phyloP scores from a whole-genome alignment of 2,113 vertebrate genomes.

The Pterocles orientalis region DNA sequence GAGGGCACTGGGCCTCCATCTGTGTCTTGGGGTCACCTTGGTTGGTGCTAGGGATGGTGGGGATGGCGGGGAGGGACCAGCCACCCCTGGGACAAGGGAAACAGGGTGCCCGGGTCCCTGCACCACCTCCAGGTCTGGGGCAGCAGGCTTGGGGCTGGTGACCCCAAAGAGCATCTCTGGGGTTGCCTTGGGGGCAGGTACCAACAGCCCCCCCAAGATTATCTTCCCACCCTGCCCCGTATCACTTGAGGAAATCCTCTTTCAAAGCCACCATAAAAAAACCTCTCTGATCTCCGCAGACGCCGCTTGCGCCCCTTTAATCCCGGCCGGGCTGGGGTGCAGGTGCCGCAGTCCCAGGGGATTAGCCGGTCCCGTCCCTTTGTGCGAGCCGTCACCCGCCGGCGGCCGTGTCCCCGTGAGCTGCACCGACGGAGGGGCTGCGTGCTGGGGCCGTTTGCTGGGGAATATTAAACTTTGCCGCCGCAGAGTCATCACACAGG shows the following conservation, averaged over 20 bases:
- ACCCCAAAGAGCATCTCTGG: neutral
- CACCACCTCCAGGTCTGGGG: neutral
- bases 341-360: neutral
- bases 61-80: neutral
- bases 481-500: neutral
- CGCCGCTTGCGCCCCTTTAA: neutral
- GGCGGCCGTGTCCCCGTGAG: neutral
- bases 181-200: neutral
- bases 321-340: conserved; percentile 6
- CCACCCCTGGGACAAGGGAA: neutral
- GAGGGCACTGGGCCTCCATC: neutral
- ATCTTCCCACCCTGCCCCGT: neutral
- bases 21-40: accelerated
- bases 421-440: neutral
- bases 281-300: conserved; percentile 7
- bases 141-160: neutral
- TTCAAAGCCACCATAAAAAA: neutral
- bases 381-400: neutral
- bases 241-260: conserved; percentile 45
- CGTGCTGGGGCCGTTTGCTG: neutral
- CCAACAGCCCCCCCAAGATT: neutral
- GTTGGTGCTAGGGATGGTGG: neutral
- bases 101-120: neutral
- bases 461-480: neutral
- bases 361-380: neutral